Evolutionary conservation across 2,113 vertebrate species (phyloP).

Genomic region (Aix galericulata): DNA sequence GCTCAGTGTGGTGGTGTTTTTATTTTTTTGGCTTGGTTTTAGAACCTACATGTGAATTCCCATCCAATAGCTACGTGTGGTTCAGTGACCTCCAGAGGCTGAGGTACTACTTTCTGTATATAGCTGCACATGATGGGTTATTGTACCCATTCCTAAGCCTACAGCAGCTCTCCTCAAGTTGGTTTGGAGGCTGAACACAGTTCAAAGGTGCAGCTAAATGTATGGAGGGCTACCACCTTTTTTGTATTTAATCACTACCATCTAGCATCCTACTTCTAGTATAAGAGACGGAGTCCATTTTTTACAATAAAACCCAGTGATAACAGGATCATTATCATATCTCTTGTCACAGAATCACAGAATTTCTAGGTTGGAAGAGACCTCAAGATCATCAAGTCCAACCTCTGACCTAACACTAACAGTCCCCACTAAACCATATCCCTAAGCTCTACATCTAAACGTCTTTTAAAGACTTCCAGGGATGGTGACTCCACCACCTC

Average conservation of each 20-base stretch:
- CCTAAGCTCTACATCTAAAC: too few species aligned
- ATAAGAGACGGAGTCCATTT: background rate
- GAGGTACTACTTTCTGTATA: accelerated
- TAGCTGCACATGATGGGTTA: background rate
- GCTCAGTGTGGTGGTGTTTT: too few species aligned
- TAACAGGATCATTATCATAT: background rate
- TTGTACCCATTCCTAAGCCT: background rate
- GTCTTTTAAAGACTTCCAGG: too few species aligned
- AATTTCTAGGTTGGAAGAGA: too few species aligned
- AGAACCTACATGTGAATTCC: background rate
- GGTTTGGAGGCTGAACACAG: background rate
- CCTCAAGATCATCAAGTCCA: too few species aligned
- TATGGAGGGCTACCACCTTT: background rate
- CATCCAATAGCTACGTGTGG: background rate
- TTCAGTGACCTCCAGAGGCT: background rate
- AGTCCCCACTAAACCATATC: too few species aligned
- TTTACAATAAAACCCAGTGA: background rate
- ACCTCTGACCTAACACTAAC: too few species aligned
- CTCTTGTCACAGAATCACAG: too few species aligned
- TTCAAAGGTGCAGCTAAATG: background rate
- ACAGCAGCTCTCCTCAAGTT: accelerated
- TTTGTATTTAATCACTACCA: background rate
- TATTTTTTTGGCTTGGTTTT: background rate
- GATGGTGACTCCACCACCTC: too few species aligned
- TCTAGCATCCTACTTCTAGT: background rate